phyloP scores from a whole-genome alignment of 37 sponge, comb jelly and placozoan genomes.

The Hormiphora californensis region DNA sequence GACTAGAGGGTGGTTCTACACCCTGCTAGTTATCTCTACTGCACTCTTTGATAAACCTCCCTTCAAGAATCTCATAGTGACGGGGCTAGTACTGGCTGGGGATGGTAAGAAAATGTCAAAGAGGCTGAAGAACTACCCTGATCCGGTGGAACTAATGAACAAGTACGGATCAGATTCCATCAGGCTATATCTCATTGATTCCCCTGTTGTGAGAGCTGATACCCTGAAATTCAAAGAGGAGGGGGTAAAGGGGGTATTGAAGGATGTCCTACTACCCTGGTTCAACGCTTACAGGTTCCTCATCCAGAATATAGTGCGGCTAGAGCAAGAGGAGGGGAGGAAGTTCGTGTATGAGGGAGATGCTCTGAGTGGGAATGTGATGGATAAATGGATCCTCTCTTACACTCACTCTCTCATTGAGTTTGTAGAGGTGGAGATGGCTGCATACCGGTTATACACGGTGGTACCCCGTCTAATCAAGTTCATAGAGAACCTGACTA shows the following conservation, averaged over 20 bases:
- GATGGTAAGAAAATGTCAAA: conserved; percentile 98
- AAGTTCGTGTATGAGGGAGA: conserved; percentile 62
- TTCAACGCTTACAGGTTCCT: conserved; percentile 97
- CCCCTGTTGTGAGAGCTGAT: conserved; percentile 93
- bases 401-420: conserved; percentile 76
- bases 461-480: conserved; percentile 83
- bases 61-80: conserved; percentile 95
- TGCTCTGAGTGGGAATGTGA: conserved; percentile 63
- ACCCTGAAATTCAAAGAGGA: conserved; percentile 80
- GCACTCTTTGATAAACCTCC: conserved; percentile 91
- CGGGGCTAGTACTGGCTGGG: conserved; percentile 87
- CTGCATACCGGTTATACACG: conserved; percentile 86
- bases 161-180: conserved; percentile 91
- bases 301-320: conserved; percentile 75
- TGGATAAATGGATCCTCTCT: conserved; percentile 93
- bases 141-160: conserved; percentile 78
- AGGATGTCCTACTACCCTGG: conserved; percentile 98
- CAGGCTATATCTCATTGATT: conserved; percentile 87
- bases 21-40: conserved; percentile 91
- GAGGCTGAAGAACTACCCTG: conserved; percentile 96
- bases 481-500: conserved; percentile 90
- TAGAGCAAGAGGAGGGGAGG: conserved; percentile 68
- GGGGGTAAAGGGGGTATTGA: conserved; percentile 90
- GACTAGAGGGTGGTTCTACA: conserved; percentile 99
- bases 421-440: conserved; percentile 88